These are phyloP conservation scores for Drymonia ruficornis DNA, from an alignment of 2,888 invertebrate species.

Conservation along the genomic window DNA sequence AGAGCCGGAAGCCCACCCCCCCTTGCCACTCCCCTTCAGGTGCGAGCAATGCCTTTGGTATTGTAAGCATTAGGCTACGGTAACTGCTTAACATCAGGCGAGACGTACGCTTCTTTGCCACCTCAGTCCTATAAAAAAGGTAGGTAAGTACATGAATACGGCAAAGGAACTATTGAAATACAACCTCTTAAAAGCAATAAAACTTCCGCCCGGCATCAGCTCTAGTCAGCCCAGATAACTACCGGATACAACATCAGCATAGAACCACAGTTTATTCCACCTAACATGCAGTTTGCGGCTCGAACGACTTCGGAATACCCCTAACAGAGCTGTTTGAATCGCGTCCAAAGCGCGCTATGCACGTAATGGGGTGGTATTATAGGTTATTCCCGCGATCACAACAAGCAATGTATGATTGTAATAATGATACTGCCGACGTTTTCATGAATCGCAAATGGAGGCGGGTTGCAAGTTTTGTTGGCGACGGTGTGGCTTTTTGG, in stretches of 20 bases:
- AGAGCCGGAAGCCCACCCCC: too few species aligned
- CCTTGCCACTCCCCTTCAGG: too few species aligned
- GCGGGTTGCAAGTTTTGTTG: background rate
- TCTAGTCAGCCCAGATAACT: slow-evolving; percentile 23
- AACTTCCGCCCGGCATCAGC: slow-evolving; percentile 28
- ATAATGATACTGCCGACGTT: slow-evolving; percentile 25
- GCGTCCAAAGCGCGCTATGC: slow-evolving; percentile 46
- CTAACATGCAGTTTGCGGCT: slow-evolving; percentile 51
- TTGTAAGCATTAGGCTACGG: too few species aligned
- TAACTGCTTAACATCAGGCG: too few species aligned
- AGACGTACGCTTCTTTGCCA: too few species aligned
- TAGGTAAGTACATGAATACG: too few species aligned
- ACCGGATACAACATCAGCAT: slow-evolving; percentile 40
- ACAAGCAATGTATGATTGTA: slow-evolving; percentile 44
- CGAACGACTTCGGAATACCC: slow-evolving; percentile 44
- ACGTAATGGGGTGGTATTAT: slow-evolving; percentile 43
- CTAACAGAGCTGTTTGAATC: slow-evolving; percentile 53
- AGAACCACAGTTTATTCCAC: slow-evolving; percentile 34
- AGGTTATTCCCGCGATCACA: slow-evolving; percentile 39
- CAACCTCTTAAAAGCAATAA: slow-evolving; percentile 20
- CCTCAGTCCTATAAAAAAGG: too few species aligned
- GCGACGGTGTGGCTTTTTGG: background rate
- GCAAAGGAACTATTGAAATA: background rate
- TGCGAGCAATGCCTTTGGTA: too few species aligned
- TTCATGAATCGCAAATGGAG: slow-evolving; percentile 13